phyloP scores from a whole-genome alignment of 2,113 vertebrate genomes.

The Bos indicus region DNA sequence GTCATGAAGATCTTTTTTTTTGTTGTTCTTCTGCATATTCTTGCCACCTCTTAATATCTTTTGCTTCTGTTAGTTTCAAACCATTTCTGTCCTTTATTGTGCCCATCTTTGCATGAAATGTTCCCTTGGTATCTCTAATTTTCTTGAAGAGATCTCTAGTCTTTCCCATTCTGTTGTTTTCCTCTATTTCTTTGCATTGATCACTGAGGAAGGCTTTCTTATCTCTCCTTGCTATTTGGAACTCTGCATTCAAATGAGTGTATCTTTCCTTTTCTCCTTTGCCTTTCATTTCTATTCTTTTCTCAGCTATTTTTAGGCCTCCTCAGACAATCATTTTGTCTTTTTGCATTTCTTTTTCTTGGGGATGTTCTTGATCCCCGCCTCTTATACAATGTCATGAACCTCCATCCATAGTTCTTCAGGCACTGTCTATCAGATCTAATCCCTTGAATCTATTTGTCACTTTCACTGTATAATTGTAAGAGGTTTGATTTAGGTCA shows the following conservation, averaged over 20 bases:
- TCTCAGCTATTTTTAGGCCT: background rate
- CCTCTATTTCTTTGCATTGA: background rate
- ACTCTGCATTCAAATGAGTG: background rate
- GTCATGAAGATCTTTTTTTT: background rate
- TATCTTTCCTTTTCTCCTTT: background rate
- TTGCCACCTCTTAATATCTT: background rate
- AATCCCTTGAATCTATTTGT: background rate
- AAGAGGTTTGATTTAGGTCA: background rate
- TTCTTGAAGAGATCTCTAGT: background rate
- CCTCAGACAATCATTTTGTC: background rate
- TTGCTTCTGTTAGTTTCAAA: background rate
- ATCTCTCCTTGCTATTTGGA: background rate
- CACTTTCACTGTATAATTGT: background rate
- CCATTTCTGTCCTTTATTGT: background rate
- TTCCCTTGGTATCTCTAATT: background rate
- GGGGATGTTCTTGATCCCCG: background rate
- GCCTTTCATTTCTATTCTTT: background rate
- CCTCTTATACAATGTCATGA: background rate
- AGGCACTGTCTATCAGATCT: background rate
- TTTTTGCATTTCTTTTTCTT: background rate
- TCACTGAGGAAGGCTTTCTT: background rate
- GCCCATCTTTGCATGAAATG: background rate
- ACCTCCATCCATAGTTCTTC: background rate
- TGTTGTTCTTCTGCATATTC: background rate
- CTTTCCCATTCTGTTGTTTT: background rate